Base-by-base conservation (phyloP, 2,888 invertebrate species). In the Bruchidius siliquastri region DNA sequence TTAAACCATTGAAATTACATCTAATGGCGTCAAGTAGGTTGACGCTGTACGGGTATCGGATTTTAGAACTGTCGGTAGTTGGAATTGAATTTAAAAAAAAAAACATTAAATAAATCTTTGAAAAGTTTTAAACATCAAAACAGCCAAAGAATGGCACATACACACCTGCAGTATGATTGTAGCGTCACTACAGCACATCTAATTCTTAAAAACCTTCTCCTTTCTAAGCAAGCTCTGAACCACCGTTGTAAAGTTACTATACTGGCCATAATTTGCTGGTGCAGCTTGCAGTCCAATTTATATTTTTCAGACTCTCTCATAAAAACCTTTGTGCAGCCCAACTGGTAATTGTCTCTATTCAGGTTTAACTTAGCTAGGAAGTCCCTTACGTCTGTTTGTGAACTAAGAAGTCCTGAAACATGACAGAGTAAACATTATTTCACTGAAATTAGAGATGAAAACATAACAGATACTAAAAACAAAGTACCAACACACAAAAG, bases 241-340 rank as follows among this genome's bases (percentile, higher is more conserved):
- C 96, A 97, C 77, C 96, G 88, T 87, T 98, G 98, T 81, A 98
- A 94, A 20, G 93, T 92, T 77, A 96, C 93, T 82, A 98, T 97
- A 81, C 96, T 94, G 73, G 94, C 93, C 91, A 98, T 95, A 79
- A 98, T 97, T 85, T 96, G 96, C 84, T 96, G 94, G 86, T 98
- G 98, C 72, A 98, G 89, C 80, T 94, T 92, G 83, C 95, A 95
- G 85, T 98, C 98, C 77, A 98, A 88, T 84, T 96, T 94, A 81
- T 96, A 92, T 87, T 98, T 97, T 86, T 98, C 97, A 30, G 95
- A 94, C 85, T 98, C 98, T 68, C 98, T 90, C 88, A 98, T 91
- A 85, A 97, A 98, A 77, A 98, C 95, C 88, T 98, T 98, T 21
- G 93, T 94, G 74, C 91, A 90, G 21, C 78, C 77, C 76, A 97